phyloP scores from a whole-genome alignment of 2,888 invertebrate genomes.

The Cephus pygmeus region DNA sequence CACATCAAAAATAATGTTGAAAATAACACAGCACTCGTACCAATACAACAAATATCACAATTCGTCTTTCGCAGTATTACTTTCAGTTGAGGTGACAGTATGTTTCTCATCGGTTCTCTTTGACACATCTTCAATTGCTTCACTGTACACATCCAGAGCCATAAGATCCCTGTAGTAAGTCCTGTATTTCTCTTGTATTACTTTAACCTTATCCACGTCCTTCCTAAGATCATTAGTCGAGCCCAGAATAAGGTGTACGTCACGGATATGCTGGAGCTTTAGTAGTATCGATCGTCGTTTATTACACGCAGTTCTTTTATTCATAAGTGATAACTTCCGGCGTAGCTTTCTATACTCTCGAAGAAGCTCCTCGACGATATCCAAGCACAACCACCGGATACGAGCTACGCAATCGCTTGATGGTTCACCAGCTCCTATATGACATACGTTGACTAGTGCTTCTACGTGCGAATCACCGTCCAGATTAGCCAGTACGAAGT shows the following conservation, averaged over 20 bases:
- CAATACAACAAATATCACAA: constrained; percentile 51
- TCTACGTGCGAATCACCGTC: constrained; percentile 62
- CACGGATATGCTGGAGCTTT: constrained; percentile 54
- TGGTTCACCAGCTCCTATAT: constrained; percentile 49
- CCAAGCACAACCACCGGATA: constrained; percentile 55
- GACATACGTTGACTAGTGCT: constrained; percentile 59
- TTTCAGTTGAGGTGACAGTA: constrained; percentile 13
- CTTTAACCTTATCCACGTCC: constrained; percentile 39
- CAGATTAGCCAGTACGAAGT: constrained; percentile 79
- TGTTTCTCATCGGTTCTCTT: constrained; percentile 8
- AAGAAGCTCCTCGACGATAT: constrained; percentile 54
- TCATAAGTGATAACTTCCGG: constrained; percentile 33
- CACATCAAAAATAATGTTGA: not conserved
- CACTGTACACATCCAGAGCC: constrained; percentile 17
- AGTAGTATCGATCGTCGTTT: constrained; percentile 48
- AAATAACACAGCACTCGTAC: not conserved
- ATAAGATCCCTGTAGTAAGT: constrained; percentile 33
- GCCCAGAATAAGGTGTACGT: constrained; percentile 55
- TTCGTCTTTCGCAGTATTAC: constrained; percentile 36
- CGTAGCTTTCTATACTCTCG: constrained; percentile 48
- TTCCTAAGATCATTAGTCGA: constrained; percentile 45
- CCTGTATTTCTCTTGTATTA: constrained; percentile 33
- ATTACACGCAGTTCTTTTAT: constrained; percentile 30
- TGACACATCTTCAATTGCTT: not conserved
- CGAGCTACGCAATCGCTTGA: constrained; percentile 54